Conservation (phyloP, 2,113 vertebrate species). For the Philantomba maxwellii region DNA sequence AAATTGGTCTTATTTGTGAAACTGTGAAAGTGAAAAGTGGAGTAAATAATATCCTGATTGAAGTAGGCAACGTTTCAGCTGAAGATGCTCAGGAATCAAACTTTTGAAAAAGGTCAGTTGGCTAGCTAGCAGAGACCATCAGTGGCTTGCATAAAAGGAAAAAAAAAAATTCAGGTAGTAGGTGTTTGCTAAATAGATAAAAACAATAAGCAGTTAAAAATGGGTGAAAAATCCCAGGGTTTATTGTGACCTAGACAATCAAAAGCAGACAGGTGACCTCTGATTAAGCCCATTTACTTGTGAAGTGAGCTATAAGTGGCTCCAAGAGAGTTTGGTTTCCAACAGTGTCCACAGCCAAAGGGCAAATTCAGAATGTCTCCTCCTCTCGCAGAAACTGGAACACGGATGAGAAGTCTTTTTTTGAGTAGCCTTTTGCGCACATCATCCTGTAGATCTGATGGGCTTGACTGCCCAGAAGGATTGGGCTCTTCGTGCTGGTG, state of each 20-base stretch:
- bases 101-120: slow-evolving; percentile 27
- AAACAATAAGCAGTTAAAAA: slow-evolving; percentile 62
- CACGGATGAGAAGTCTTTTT: slow-evolving; percentile 97
- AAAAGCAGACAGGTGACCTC: slow-evolving; percentile 63
- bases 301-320: slow-evolving; percentile 38
- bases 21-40: slow-evolving; percentile 10
- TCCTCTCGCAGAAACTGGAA: slow-evolving; percentile 98
- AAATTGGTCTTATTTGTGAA: slow-evolving; percentile 59
- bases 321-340: slow-evolving; percentile 56
- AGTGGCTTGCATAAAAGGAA: slow-evolving; percentile 18
- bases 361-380: slow-evolving; percentile 83
- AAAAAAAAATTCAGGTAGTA: not conserved
- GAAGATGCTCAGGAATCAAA: slow-evolving; percentile 11
- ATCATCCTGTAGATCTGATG: slow-evolving; percentile 98
- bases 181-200: slow-evolving; percentile 52
- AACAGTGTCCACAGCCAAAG: slow-evolving; percentile 55
- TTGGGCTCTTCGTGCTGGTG: slow-evolving; percentile 92
- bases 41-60: slow-evolving; percentile 57
- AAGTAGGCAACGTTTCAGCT: slow-evolving; percentile 52
- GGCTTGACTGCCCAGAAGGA: slow-evolving; percentile 90
- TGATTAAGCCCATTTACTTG: slow-evolving; percentile 67
- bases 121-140: slow-evolving; percentile 61
- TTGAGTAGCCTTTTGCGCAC: slow-evolving; percentile 94
- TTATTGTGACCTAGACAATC: slow-evolving; percentile 50
- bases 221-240: slow-evolving; percentile 45